Percentiles rank a stretch among this genome's conserved stretches.
Evolutionary conservation across 2,888 invertebrate species (phyloP).

Genomic region (Tetanocera ferruginea): DNA sequence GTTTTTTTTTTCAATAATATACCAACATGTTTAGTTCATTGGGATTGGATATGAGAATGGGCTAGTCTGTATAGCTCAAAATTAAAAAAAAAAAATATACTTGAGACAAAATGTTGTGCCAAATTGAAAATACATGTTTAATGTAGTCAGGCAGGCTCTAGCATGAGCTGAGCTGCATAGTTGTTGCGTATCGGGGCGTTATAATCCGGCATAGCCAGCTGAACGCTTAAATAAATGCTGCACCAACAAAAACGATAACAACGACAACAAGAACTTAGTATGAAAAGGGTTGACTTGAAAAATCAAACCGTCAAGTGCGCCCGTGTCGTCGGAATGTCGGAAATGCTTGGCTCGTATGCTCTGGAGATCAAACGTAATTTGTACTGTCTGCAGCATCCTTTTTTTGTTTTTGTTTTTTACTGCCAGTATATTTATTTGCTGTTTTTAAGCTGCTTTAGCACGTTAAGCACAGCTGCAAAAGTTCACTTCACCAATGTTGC

Average conservation of each 20-base stretch:
- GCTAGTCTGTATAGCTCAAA: no score
- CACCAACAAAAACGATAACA: slow-evolving; percentile 43
- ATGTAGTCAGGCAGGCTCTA: neutral
- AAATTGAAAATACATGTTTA: slow-evolving; percentile 50
- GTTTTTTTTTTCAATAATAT: no score
- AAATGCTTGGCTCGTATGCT: neutral
- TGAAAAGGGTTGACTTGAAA: slow-evolving; percentile 14
- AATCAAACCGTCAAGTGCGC: neutral
- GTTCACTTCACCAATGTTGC: neutral
- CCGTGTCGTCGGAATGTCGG: neutral
- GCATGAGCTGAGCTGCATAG: neutral
- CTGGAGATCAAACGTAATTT: neutral
- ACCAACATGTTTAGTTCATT: no score
- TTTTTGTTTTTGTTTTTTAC: no score
- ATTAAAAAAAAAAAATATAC: neutral
- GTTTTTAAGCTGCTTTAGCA: neutral
- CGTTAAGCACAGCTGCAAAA: neutral
- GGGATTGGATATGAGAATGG: no score
- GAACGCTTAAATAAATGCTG: slow-evolving; percentile 50
- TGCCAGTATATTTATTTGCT: neutral
- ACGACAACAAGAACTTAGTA: neutral
- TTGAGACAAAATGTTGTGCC: slow-evolving; percentile 44
- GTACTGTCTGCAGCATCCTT: neutral
- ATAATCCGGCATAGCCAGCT: slow-evolving; percentile 54
- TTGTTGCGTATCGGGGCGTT: slow-evolving; percentile 46